phyloP scores from a whole-genome alignment of 2,797 vertebrate genomes.

The Anas bernieri region DNA sequence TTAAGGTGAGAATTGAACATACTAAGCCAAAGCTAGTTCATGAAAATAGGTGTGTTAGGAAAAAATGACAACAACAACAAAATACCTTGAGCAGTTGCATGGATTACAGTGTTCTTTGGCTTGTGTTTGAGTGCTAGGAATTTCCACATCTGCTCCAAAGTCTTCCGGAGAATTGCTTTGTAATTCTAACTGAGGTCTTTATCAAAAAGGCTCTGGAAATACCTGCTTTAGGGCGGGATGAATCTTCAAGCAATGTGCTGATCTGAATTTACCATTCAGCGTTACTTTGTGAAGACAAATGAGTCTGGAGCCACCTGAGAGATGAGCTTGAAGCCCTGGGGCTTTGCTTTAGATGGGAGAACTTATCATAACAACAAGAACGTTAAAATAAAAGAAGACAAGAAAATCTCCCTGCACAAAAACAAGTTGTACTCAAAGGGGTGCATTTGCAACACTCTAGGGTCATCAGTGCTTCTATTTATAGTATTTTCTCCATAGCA shows the following conservation, averaged over 20 bases:
- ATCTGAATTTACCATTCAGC: background rate
- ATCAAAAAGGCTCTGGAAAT: conserved; percentile 17
- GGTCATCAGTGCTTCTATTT: background rate
- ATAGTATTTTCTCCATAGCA: background rate
- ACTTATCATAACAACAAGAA: background rate
- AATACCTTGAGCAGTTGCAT: background rate
- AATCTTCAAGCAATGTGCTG: background rate
- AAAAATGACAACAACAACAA: background rate
- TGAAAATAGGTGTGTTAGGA: background rate
- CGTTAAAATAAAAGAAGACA: conserved; percentile 1
- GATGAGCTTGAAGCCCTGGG: background rate
- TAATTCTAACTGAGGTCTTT: background rate
- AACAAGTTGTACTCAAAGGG: background rate
- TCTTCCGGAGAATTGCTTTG: background rate
- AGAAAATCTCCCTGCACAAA: background rate
- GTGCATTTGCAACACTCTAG: background rate
- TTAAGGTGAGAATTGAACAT: background rate
- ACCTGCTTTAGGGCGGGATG: background rate
- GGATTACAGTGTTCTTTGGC: background rate
- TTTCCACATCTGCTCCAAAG: background rate
- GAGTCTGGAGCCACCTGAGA: background rate
- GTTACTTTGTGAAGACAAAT: background rate
- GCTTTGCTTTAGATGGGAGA: conserved; percentile 7
- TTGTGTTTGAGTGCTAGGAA: background rate
- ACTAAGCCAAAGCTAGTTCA: background rate